A percentile compares a stretch with the other conserved stretches of the same genome.
Conservation (phyloP, 2,113 vertebrate genomes). For the Ceuthmochares aereus region DNA sequence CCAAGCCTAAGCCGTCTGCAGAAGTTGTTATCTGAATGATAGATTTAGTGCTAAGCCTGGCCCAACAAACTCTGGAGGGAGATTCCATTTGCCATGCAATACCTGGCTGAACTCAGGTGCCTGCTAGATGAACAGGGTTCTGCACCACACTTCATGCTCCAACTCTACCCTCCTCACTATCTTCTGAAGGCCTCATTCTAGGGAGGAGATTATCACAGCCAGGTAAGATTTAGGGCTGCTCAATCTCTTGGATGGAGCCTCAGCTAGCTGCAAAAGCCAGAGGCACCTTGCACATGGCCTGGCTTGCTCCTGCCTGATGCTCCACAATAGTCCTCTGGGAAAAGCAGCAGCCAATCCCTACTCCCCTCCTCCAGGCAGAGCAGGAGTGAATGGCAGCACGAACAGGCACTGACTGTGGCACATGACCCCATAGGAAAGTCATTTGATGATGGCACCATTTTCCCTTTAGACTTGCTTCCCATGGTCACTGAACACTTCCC, state of each 20-base stretch:
- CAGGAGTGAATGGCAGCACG: fast-evolving
- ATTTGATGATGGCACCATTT: fast-evolving
- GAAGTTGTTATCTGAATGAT: background rate
- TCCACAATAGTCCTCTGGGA: fast-evolving
- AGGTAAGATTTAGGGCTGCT: background rate
- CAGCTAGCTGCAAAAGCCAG: background rate
- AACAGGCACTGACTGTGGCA: background rate
- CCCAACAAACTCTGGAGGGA: background rate
- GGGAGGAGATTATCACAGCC: background rate
- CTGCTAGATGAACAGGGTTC: background rate
- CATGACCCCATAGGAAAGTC: background rate
- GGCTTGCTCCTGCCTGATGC: background rate
- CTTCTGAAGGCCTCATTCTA: background rate
- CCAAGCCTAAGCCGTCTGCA: background rate
- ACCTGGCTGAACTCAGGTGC: background rate
- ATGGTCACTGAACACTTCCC: background rate
- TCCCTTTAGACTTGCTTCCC: background rate
- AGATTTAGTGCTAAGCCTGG: background rate
- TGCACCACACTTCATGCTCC: background rate
- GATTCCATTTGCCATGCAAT: background rate
- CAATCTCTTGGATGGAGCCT: background rate
- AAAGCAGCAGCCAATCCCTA: background rate
- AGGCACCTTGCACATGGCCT: background rate
- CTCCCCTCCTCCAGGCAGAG: background rate
- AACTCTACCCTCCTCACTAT: background rate